A percentile compares a stretch with the other conserved stretches of the same genome.
phyloP scores from a whole-genome alignment of 2,888 invertebrate genomes.

The Hypomecis atomaria region DNA sequence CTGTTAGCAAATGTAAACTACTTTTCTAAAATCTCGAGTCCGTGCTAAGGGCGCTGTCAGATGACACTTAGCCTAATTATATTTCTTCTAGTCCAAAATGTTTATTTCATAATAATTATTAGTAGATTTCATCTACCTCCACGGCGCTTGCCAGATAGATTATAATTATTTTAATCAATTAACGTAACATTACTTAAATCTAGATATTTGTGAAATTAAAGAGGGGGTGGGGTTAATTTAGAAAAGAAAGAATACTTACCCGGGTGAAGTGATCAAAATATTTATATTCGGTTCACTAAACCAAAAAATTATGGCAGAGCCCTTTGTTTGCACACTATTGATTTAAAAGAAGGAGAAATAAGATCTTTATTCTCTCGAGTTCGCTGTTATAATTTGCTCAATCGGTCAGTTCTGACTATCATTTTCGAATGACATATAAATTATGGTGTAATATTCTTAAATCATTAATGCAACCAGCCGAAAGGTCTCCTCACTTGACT shows the following conservation, averaged over 20 bases:
- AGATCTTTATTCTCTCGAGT: no score
- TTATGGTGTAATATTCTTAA: no score
- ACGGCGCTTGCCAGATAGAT: constrained; percentile 52
- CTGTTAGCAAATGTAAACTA: no score
- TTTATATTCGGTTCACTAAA: constrained; percentile 62
- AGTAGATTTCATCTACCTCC: constrained; percentile 78
- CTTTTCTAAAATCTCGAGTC: background rate
- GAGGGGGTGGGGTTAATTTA: constrained; percentile 59
- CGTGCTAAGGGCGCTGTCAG: constrained; percentile 44
- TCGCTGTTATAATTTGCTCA: no score
- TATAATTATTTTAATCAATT: constrained; percentile 59
- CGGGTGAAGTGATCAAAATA: constrained; percentile 44
- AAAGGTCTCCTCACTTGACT: no score
- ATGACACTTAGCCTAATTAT: constrained; percentile 66
- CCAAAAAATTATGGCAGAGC: background rate
- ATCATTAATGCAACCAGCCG: no score
- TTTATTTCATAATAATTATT: constrained; percentile 52
- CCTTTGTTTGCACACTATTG: no score
- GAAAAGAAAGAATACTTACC: constrained; percentile 65
- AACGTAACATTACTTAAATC: constrained; percentile 54
- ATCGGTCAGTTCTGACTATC: no score
- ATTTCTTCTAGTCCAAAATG: constrained; percentile 63
- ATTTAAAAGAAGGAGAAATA: no score
- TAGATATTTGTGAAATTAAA: constrained; percentile 58
- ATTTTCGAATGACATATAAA: no score